Conservation (phyloP, 2,888 invertebrate species). For the Scaptomyza caliginosa region DNA sequence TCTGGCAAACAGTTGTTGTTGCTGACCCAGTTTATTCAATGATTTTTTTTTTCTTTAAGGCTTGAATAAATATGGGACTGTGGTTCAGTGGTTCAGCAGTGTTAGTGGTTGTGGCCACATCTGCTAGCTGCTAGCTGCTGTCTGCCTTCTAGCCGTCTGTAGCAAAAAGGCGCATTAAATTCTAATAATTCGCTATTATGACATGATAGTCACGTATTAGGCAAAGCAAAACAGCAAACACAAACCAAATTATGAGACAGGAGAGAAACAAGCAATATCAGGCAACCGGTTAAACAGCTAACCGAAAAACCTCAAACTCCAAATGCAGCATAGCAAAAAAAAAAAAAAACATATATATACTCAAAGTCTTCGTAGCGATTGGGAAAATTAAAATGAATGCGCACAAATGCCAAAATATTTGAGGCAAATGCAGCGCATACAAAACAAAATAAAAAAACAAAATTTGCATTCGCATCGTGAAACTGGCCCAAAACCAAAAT, state of each 20-base stretch:
- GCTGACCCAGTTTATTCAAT: constrained; percentile 63
- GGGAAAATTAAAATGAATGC: constrained; percentile 74
- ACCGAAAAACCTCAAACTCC: constrained; percentile 26
- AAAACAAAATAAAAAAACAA: constrained; percentile 14
- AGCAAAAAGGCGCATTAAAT: constrained; percentile 67
- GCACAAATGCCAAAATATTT: constrained; percentile 79
- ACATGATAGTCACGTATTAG: constrained; percentile 79
- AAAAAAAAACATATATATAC: neutral
- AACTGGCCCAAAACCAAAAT: constrained; percentile 57
- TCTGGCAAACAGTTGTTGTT: constrained; percentile 26
- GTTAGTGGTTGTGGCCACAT: constrained; percentile 17
- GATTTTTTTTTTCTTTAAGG: constrained; percentile 20
- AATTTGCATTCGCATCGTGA: constrained; percentile 63
- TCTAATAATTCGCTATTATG: constrained; percentile 80
- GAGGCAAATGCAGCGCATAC: constrained; percentile 39
- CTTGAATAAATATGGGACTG: constrained; percentile 61
- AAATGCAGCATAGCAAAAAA: constrained; percentile 2
- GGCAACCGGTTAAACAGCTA: constrained; percentile 69
- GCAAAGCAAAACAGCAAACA: constrained; percentile 64
- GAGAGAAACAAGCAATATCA: constrained; percentile 9
- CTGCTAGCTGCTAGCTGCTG: constrained; percentile 20
- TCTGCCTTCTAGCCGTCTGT: constrained; percentile 26
- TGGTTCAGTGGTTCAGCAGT: constrained; percentile 43
- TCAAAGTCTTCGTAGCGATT: constrained; percentile 27
- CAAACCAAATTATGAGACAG: constrained; percentile 72